Evolutionary conservation across 2,797 vertebrate species (phyloP).

Genomic region (Coilia nasus): DNA sequence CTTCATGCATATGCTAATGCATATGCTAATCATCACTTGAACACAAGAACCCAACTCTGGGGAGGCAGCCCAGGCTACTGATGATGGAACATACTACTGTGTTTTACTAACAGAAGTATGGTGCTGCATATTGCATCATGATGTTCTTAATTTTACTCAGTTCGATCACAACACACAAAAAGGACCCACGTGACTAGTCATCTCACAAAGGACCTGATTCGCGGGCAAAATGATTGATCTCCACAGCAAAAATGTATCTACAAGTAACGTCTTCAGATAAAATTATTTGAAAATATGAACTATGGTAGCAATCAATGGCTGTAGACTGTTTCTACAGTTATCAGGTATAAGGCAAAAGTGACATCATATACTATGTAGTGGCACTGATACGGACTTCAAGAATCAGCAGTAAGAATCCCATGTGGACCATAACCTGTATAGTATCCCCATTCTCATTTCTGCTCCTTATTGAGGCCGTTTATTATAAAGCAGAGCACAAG

Average conservation of each 20-base stretch:
- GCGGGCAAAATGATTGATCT: neutral
- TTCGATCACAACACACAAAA: neutral
- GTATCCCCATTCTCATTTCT: neutral
- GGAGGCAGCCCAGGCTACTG: neutral
- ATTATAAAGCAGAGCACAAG: neutral
- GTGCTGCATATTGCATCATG: neutral
- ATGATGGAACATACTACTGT: too few species aligned
- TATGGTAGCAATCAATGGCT: neutral
- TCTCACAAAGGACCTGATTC: neutral
- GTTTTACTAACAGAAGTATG: neutral
- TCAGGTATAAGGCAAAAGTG: neutral
- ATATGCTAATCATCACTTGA: neutral
- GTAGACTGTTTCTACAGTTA: too few species aligned
- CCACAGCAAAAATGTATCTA: neutral
- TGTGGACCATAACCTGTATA: neutral
- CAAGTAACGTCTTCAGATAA: neutral
- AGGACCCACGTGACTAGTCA: neutral
- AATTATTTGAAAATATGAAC: neutral
- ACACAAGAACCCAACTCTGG: neutral
- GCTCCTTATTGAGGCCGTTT: neutral
- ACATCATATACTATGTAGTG: neutral
- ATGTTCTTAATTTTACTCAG: neutral
- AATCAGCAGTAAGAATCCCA: neutral
- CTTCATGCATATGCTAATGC: too few species aligned
- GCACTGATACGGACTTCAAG: neutral